Conservation (phyloP, 2,888 invertebrate genomes). For the Lithosia quadra region DNA sequence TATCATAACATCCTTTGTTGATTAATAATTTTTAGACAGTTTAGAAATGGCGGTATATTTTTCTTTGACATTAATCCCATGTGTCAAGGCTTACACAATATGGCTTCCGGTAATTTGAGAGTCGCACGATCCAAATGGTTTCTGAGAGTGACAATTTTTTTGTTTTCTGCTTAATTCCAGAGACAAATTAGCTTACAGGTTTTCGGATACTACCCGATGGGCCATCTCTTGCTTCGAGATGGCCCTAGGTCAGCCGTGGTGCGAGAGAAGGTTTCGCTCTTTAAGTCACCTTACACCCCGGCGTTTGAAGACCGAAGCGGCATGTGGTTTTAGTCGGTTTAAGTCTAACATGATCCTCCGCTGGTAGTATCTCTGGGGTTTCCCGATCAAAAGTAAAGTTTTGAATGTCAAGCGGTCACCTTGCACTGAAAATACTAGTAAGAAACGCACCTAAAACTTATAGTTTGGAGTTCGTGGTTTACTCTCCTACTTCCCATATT, state of each 20-base stretch:
- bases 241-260: no score
- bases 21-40: constrained; percentile 15
- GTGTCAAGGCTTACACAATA: constrained; percentile 29
- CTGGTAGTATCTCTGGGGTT: no score
- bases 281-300: no score
- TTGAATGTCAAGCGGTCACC: background rate
- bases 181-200: background rate
- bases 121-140: constrained; percentile 31
- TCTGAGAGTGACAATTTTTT: constrained; percentile 16
- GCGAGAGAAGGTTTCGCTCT: no score
- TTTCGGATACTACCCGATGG: no score
- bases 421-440: background rate
- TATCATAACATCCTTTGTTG: constrained; percentile 51
- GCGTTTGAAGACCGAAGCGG: no score
- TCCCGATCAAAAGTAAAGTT: no score
- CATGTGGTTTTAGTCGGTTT: no score
- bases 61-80: constrained; percentile 28
- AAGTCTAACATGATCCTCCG: no score
- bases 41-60: constrained; percentile 25
- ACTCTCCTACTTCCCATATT: no score
- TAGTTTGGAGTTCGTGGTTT: no score
- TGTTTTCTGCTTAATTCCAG: background rate
- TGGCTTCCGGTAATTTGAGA: constrained; percentile 39
- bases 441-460: background rate
- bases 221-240: no score